These are phyloP conservation scores for Erethizon dorsatum DNA, from an alignment of 2,797 vertebrate species.

Conservation along the genomic window DNA sequence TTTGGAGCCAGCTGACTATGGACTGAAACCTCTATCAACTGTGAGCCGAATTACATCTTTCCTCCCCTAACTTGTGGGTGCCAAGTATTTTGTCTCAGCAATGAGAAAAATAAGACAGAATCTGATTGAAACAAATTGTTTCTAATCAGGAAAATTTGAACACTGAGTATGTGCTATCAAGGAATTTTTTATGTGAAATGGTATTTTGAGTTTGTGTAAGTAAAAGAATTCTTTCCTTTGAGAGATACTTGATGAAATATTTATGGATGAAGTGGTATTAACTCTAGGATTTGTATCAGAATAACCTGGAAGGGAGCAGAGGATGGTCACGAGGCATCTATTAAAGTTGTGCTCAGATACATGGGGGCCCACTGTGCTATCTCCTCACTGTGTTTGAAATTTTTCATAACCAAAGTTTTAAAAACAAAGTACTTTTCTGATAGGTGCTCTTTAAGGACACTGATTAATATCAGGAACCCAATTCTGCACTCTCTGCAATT, in stretches of 20 bases:
- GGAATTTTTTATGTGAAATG: background rate
- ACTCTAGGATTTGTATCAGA: background rate
- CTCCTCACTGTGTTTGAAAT: background rate
- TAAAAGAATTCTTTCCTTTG: background rate
- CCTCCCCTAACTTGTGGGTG: background rate
- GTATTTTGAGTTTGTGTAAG: constrained; percentile 29
- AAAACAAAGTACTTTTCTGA: background rate
- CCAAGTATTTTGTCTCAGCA: background rate
- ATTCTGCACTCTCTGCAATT: background rate
- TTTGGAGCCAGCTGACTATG: background rate
- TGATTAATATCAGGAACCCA: background rate
- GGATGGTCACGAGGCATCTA: background rate
- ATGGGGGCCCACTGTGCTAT: background rate
- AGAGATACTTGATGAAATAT: background rate
- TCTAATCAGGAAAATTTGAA: background rate
- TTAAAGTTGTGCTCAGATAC: background rate
- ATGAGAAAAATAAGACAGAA: background rate
- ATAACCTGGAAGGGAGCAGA: background rate
- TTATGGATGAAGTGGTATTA: background rate
- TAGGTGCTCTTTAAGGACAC: background rate
- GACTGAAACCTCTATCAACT: background rate
- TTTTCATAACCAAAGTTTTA: constrained; percentile 4
- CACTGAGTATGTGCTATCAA: background rate
- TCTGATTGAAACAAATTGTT: background rate
- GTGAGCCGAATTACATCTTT: background rate